Base-by-base conservation (phyloP, 2,888 invertebrate species). In the Malachius bipustulatus region DNA sequence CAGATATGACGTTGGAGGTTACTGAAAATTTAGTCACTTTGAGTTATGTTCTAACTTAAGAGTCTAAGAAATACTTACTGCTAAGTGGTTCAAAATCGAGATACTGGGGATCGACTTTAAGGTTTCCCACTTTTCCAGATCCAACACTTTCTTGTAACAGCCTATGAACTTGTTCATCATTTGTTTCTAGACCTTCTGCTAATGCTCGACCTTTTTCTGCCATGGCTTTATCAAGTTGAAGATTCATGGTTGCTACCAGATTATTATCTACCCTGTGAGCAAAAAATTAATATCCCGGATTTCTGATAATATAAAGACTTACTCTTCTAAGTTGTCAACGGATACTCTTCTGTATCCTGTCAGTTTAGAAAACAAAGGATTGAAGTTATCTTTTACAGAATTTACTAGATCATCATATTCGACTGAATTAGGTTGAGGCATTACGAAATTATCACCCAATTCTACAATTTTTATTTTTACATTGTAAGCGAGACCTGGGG, bases 21-120 rank as follows among this genome's bases (percentile, higher is more conserved):
- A 74, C 78, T 78, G 58, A 16, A 60, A 63, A 13, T 3, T 13
- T 15, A 34, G 13, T 14, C 10, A 13, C 16, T 8, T 28, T 28
- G 8, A 8, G n/a, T 10, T 9, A 28, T 28, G 4, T 9, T 6
- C 11, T 6, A 28, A 28, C 28, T 6, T 10, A 28, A 28, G 11
- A 8, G 6, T 6, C 8, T n/a, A 10, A 28, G 11, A 28, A 16
- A 10, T 10, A 69, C 77, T 73, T 60, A 85, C 87, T 66, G 55
- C 75, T 71, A 41, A 72, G 70, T 2, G 82, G 73, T 50, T 77
- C 73, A 48, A 87, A 76, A 34, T 79, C 72, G 39, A 88, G 62
- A 56, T 79, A 88, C 39, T 77, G 75, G 0, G 88, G 85, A 59
- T 91, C 88, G 1, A 90, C 77, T 14, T 74, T 76, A 2, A 90